Evolutionary conservation across 2,113 vertebrate genomes (phyloP), one percentile per base, ranked within the genome.

Genomic region (Chiloscyllium plagiosum): DNA sequence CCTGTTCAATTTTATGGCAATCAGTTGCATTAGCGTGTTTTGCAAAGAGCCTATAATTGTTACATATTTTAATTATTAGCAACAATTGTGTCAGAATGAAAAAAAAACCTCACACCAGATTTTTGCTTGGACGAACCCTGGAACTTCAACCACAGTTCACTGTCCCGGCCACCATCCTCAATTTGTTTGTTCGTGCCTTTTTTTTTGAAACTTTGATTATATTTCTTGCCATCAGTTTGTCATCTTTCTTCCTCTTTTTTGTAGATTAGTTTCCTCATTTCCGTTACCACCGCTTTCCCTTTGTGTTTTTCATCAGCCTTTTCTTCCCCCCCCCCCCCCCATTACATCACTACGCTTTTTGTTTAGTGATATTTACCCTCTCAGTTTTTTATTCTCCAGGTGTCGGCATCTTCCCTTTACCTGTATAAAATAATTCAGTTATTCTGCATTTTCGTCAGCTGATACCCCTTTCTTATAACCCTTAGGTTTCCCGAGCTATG

Each of bases 251-350:
- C 93, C 93, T 70, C 69, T 95, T 95, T 92, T 92, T 93, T 68
- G 89, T 66, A 95, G 68, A 95, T 50, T 95, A 26, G 94, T 95
- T 95, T 95, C 94, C 94, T 95, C 94, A 95, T 72, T 95, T 95
- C 94, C 94, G 94, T 76, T 72, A 72, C 33, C 42, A 69, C 66
- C 29, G 89, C 65, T 93, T 92, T 66, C 89, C 61, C 89, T 33
- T 65, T 87, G 24, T 92, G 56, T 37, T 92, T 66, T 15, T 65
- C 89, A 66, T 61, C 52, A 90, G 26, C 20, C 86, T 89, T 90
- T 65, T 33, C 33, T 92, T 29, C 15, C 78, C 33, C 33, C n/a
- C 1, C 17, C 15, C 42, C 17, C 50, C 24, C 26, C 1, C 7
- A 0, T 17, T 17, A 37, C 37, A 4, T 4, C 37, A 37, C 72